Conservation (phyloP, 2,113 vertebrate genomes). For the Hyaena hyaena region DNA sequence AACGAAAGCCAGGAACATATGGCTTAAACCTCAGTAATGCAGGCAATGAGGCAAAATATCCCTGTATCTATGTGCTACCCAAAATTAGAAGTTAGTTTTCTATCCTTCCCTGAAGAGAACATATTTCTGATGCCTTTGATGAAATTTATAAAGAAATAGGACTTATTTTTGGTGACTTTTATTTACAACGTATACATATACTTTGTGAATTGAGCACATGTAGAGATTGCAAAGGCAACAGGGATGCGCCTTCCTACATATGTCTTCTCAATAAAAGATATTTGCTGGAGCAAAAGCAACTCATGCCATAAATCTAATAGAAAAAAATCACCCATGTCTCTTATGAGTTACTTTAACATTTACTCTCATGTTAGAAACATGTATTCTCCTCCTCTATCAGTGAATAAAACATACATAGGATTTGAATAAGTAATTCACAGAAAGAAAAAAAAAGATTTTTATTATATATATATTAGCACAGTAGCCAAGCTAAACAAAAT, state of each 20-base stretch:
- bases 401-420: not conserved
- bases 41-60: constrained; percentile 48
- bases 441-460: not conserved
- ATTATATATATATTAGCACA: not conserved
- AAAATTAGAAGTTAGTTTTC: constrained; percentile 44
- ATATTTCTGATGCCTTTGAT: constrained; percentile 46
- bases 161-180: constrained; percentile 29
- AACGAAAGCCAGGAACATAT: constrained; percentile 79
- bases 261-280: not conserved
- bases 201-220: not conserved
- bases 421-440: not conserved
- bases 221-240: not conserved
- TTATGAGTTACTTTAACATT: constrained; percentile 31
- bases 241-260: not conserved
- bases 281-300: not conserved
- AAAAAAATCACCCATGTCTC: not conserved
- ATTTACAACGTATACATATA: not conserved
- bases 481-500: not conserved
- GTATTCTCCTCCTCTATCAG: not conserved
- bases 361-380: not conserved
- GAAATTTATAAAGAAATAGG: not conserved
- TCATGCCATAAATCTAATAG: not conserved
- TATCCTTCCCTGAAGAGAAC: constrained; percentile 1
- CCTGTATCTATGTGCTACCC: not conserved
- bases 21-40: constrained; percentile 75